Percentiles rank a stretch among this genome's conserved stretches.
phyloP scores from a whole-genome alignment of 2,797 vertebrate genomes.

The Siniperca undulata region DNA sequence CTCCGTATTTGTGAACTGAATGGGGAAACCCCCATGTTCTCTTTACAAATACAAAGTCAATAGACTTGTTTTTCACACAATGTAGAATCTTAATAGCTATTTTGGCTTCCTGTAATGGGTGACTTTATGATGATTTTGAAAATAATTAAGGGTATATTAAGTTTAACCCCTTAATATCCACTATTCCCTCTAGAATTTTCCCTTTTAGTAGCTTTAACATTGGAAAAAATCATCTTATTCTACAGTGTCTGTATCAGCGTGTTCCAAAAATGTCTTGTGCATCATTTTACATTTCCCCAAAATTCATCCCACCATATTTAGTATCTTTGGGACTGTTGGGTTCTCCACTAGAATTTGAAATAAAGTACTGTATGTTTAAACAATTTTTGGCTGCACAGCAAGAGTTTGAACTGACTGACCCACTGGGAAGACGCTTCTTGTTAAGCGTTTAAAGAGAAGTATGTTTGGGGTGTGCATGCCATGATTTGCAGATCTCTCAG shows the following conservation, averaged over 20 bases:
- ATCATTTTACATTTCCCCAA: background rate
- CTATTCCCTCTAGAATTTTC: background rate
- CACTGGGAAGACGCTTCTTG: background rate
- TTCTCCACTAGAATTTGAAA: background rate
- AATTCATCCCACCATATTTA: background rate
- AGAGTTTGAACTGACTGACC: background rate
- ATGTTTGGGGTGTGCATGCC: background rate
- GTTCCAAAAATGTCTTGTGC: background rate
- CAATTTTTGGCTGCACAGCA: background rate
- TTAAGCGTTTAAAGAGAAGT: background rate
- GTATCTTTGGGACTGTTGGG: background rate
- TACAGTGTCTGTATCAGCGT: background rate
- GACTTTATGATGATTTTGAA: background rate
- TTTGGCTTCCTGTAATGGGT: slow-evolving; percentile 5
- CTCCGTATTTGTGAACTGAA: background rate
- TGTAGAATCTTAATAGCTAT: background rate
- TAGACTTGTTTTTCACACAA: background rate
- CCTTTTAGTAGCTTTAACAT: background rate
- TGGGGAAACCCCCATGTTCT: slow-evolving; percentile 2
- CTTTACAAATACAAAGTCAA: background rate
- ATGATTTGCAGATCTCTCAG: slow-evolving; percentile 4
- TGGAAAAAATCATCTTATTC: background rate
- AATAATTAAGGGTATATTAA: slow-evolving; percentile 22
- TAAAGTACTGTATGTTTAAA: background rate
- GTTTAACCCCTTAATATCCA: background rate